Evolutionary conservation across 2,888 invertebrate genomes (phyloP).

Genomic region (Chymomyza amoena): DNA sequence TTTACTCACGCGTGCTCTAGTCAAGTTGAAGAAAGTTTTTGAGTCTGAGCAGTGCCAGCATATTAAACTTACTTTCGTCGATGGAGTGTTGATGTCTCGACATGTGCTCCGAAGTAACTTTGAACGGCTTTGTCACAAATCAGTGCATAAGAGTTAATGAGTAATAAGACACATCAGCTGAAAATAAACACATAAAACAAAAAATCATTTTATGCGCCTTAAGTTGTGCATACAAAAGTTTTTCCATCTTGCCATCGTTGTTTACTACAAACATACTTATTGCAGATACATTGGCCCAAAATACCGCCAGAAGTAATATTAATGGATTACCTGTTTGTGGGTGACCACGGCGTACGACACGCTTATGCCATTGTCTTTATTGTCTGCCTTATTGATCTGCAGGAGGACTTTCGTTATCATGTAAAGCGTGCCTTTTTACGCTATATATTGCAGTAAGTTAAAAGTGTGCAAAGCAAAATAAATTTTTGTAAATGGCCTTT

Average conservation of each 20-base stretch:
- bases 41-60: slow-evolving; percentile 51
- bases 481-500: no score
- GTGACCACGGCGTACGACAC: slow-evolving; percentile 68
- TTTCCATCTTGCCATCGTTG: not conserved
- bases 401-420: slow-evolving; percentile 78
- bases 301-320: slow-evolving; percentile 77
- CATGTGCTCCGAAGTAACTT: slow-evolving; percentile 61
- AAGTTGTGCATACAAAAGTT: slow-evolving; percentile 1
- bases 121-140: slow-evolving; percentile 45
- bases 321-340: slow-evolving; percentile 78
- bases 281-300: slow-evolving; percentile 77
- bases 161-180: slow-evolving; percentile 30
- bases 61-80: slow-evolving; percentile 60
- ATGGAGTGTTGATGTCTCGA: slow-evolving; percentile 68
- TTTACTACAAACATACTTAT: slow-evolving; percentile 59
- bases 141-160: slow-evolving; percentile 66
- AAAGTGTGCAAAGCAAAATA: no score
- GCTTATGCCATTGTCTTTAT: slow-evolving; percentile 75
- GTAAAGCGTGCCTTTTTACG: slow-evolving; percentile 77
- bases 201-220: not conserved
- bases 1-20: slow-evolving; percentile 51
- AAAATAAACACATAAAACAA: not conserved
- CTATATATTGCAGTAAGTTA: slow-evolving; percentile 75
- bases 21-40: slow-evolving; percentile 47
- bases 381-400: slow-evolving; percentile 77